Evolutionary conservation across 2,888 invertebrate species (phyloP), one percentile per base, ranked within the genome.

Genomic region (Germaria angustata): DNA sequence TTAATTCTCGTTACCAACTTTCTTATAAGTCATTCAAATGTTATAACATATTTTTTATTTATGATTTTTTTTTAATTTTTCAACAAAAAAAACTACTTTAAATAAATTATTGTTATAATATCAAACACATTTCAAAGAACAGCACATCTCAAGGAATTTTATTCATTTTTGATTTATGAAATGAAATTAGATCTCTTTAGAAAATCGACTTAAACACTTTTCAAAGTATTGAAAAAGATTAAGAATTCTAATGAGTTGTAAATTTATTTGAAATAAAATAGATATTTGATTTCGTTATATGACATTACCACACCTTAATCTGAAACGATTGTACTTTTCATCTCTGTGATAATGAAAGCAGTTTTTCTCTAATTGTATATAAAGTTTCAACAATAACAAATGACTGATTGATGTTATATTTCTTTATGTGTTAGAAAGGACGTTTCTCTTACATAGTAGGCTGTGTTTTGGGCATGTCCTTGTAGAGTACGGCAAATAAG

Each of bases 41-140:
- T 80, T 76, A 66, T 80, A 80, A 76, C 51, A 71, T 71, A 63
- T 71, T 34, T 68, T 71, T 53, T 49, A 20, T 46, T 46, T 46
- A 11, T 1, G 20, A 11, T 11, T 20, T 20, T 44, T 44, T 2
- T 39, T n/a, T 17, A 8, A 17, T n/a, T n/a, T n/a, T n/a, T n/a
- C n/a, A n/a, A n/a, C n/a, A n/a, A 44, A 9, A 46, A 46, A 46
- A 46, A 2, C 41, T 1, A 15, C 6, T 41, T 41, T 6, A 1
- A 41, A 15, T 17, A 15, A 15, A 17, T 4, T n/a, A n/a, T 39
- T 8, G n/a, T 36, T 7, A 41, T 15, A n/a, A 7, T 41, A 15
- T 41, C 5, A 15, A 5, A 6, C n/a, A n/a, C n/a, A n/a, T n/a
- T n/a, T n/a, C n/a, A n/a, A n/a, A n/a, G n/a, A n/a, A n/a, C n/a